Percentiles rank a stretch among this genome's conserved stretches.
Conservation (phyloP, 2,797 vertebrate species). For the Syngnathus acus region DNA sequence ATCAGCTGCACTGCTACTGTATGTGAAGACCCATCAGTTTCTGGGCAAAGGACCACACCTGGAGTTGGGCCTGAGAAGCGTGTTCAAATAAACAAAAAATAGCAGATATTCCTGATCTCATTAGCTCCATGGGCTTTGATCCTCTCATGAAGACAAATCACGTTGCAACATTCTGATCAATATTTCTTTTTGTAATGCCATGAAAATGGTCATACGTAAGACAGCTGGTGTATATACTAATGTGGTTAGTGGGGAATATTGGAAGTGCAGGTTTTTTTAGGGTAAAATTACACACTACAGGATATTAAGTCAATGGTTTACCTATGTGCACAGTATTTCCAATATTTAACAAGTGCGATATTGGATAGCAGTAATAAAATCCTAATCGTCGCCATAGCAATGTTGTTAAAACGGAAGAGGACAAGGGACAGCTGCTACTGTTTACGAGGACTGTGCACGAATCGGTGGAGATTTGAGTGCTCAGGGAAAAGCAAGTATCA, state of each 20-base stretch:
- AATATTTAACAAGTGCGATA: no score
- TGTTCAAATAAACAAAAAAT: background rate
- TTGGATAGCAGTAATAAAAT: no score
- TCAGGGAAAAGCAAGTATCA: no score
- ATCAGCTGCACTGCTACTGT: background rate
- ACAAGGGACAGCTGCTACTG: background rate
- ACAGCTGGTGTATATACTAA: background rate
- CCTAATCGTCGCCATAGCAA: no score
- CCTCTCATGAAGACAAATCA: no score
- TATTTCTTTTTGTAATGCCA: no score
- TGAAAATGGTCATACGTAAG: no score
- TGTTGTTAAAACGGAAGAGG: no score
- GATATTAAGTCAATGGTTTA: background rate
- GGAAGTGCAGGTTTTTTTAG: background rate
- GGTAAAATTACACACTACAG: background rate
- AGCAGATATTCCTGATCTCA: background rate
- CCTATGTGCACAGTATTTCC: no score
- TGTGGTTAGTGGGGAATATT: background rate
- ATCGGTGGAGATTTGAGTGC: no score
- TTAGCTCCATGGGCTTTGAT: background rate
- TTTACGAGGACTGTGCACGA: no score
- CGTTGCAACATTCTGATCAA: no score
- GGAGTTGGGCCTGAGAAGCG: background rate
- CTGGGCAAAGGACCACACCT: slow-evolving; percentile 1
- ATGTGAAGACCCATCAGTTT: background rate